Evolutionary conservation across 2,797 vertebrate genomes (phyloP), one percentile per base, ranked within the genome.

Genomic region (Coracias cyanogaster): DNA sequence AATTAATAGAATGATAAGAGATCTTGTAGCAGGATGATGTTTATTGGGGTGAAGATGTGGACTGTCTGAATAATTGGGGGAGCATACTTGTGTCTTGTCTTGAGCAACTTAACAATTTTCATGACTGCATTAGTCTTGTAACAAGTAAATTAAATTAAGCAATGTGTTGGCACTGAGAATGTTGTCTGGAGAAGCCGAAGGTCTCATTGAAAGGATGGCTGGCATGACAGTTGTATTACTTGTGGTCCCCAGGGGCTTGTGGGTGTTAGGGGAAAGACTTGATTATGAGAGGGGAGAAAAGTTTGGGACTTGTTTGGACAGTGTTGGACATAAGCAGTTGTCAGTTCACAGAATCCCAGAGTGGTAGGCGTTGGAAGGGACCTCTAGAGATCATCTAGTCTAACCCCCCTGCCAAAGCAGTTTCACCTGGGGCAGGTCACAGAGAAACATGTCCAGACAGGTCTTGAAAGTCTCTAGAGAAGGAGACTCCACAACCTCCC

Each of bases 211-310:
- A 65, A 66, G 62, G 26, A 13, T 64, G 54, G n/a, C 19, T 54
- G 0, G 0, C 2, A 0, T 64, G 15, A 7, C 64, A 10, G 13
- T 49, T 72, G 4, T 14, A 6, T 79, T 82, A 43, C 29, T 61
- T 54, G n/a, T 37, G 49, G 0, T 58, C 26, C 25, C 69, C 29
- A 20, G 49, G 21, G 58, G 8, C 70, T 79, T 71, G 7, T 51
- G 54, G 5, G 12, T 86, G 7, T 90, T 90, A 25, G 0, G 5
- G 37, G 43, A 24, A 46, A 76, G 35, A 61, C 54, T 46, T 81
- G 72, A 10, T 71, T 49, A 6, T 57, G 26, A 90, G 29, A 17
- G 71, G 41, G n/a, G 45, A 67, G 57, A 41, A 69, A 21, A 25
- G 13, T 41, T 6, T 81, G 80, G 58, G 54, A 24, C 8, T 1